Conservation (phyloP, 2,888 invertebrate genomes). For the Dusona sp. region DNA sequence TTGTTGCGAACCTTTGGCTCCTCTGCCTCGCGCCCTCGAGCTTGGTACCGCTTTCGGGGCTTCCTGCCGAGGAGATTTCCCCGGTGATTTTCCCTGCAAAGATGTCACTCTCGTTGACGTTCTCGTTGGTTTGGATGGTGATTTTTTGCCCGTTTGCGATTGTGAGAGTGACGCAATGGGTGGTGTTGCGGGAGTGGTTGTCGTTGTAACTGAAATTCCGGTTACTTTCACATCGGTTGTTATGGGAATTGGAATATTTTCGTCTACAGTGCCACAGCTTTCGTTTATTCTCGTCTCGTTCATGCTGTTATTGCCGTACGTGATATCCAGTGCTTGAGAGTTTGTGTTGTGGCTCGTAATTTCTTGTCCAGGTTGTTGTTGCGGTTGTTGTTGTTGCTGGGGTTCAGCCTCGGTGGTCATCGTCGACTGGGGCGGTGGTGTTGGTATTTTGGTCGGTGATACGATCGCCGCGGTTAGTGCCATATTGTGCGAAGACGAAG, state of each 20-base stretch:
- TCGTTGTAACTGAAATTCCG: slow-evolving; percentile 4
- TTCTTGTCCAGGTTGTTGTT: slow-evolving; percentile 26
- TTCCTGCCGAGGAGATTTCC: slow-evolving; percentile 86
- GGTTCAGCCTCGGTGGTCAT: slow-evolving; percentile 51
- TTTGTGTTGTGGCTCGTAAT: slow-evolving; percentile 32
- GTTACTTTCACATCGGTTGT: slow-evolving; percentile 11
- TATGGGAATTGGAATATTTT: slow-evolving; percentile 31
- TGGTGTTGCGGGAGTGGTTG: slow-evolving; percentile 37
- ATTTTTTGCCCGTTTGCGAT: slow-evolving; percentile 85
- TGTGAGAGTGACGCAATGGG: slow-evolving; percentile 50
- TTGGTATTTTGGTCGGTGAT: slow-evolving; percentile 86
- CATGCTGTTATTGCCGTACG: slow-evolving; percentile 61
- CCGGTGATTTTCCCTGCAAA: slow-evolving; percentile 88
- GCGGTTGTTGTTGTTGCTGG: slow-evolving; percentile 69
- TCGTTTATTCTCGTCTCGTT: slow-evolving; percentile 64
- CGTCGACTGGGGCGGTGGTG: slow-evolving; percentile 83
- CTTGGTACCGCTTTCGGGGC: slow-evolving; percentile 75
- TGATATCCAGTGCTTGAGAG: slow-evolving; percentile 36
- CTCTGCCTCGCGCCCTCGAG: slow-evolving; percentile 85
- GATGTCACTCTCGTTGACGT: slow-evolving; percentile 88
- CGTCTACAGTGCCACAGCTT: slow-evolving; percentile 22
- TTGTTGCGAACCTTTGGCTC: slow-evolving; percentile 81
- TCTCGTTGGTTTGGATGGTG: slow-evolving; percentile 87
- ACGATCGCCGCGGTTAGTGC: slow-evolving; percentile 93
- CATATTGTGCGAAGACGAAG: slow-evolving; percentile 93